These are phyloP conservation scores for Sinopyrophorus schimmeli DNA, from an alignment of 2,888 invertebrate species.

Conservation along the genomic window DNA sequence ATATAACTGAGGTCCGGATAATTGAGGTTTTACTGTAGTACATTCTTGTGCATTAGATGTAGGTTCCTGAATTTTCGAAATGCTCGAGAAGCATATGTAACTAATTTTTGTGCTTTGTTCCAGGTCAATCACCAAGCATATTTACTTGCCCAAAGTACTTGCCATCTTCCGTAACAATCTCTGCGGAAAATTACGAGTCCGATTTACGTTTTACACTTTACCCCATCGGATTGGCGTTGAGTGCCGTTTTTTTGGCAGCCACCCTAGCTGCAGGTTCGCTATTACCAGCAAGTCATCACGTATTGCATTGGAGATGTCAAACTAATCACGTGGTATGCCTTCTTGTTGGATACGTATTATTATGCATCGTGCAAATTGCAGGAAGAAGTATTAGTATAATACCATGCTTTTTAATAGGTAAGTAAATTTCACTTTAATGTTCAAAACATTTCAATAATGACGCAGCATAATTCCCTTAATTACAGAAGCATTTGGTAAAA, in stretches of 20 bases:
- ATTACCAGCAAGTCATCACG: slow-evolving; percentile 82
- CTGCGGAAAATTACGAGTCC: slow-evolving; percentile 31
- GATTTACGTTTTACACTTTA: slow-evolving; percentile 72
- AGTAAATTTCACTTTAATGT: too few species aligned
- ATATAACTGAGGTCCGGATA: too few species aligned
- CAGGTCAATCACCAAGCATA: slow-evolving; percentile 58
- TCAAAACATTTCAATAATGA: too few species aligned
- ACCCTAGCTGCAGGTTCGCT: slow-evolving; percentile 79
- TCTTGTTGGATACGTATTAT: slow-evolving; percentile 76
- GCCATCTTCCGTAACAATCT: slow-evolving; percentile 41
- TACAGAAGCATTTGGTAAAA: too few species aligned
- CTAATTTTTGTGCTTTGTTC: too few species aligned
- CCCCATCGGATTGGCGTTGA: slow-evolving; percentile 77
- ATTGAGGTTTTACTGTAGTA: too few species aligned
- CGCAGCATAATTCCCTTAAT: too few species aligned
- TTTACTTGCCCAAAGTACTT: slow-evolving; percentile 66
- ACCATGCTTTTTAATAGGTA: slow-evolving; percentile 71
- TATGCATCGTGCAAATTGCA: slow-evolving; percentile 77
- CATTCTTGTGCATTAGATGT: too few species aligned
- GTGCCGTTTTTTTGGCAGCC: slow-evolving; percentile 79
- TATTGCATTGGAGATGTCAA: slow-evolving; percentile 87
- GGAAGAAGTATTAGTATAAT: slow-evolving; percentile 63
- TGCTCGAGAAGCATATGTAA: too few species aligned
- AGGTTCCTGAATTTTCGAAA: too few species aligned
- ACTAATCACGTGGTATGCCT: slow-evolving; percentile 84